Percentiles rank a stretch among this genome's conserved stretches.
phyloP scores from a whole-genome alignment of 2,113 vertebrate genomes.

The Bubo bubo region DNA sequence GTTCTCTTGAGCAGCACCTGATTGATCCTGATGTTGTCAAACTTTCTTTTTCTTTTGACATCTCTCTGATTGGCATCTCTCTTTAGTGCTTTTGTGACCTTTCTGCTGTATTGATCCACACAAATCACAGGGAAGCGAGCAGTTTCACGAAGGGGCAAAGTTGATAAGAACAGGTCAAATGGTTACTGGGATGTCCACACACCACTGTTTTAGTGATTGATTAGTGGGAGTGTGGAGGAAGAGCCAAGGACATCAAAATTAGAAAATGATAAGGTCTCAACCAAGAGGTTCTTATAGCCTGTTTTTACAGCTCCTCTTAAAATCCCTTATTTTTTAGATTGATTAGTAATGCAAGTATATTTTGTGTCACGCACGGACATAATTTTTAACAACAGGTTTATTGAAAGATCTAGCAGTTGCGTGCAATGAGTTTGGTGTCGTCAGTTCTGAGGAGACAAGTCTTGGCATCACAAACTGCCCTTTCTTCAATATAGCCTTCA shows the following conservation, averaged over 20 bases:
- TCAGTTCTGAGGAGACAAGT: fast-evolving
- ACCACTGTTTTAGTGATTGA: neutral
- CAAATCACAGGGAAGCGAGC: constrained; percentile 8
- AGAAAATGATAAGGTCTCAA: neutral
- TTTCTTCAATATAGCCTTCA: neutral
- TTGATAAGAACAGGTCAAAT: constrained; percentile 42
- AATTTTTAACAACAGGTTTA: neutral
- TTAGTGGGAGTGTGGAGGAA: neutral
- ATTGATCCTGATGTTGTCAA: constrained; percentile 67
- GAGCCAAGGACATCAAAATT: neutral
- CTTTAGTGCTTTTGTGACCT: constrained; percentile 53
- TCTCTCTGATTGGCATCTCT: constrained; percentile 42
- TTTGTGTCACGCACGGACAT: neutral
- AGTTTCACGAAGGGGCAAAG: neutral
- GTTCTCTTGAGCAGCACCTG: neutral
- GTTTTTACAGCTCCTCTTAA: neutral
- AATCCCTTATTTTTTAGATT: neutral
- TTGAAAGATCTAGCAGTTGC: neutral
- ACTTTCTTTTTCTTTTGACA: constrained; percentile 54
- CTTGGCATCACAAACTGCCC: neutral
- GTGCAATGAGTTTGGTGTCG: neutral
- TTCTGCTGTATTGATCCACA: constrained; percentile 49
- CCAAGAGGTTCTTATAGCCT: neutral
- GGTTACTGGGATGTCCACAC: neutral
- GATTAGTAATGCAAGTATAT: neutral